These are phyloP conservation scores for Zaprionus kolodkinae DNA, from an alignment of 1,140 invertebrate genomes.

Conservation along the genomic window DNA sequence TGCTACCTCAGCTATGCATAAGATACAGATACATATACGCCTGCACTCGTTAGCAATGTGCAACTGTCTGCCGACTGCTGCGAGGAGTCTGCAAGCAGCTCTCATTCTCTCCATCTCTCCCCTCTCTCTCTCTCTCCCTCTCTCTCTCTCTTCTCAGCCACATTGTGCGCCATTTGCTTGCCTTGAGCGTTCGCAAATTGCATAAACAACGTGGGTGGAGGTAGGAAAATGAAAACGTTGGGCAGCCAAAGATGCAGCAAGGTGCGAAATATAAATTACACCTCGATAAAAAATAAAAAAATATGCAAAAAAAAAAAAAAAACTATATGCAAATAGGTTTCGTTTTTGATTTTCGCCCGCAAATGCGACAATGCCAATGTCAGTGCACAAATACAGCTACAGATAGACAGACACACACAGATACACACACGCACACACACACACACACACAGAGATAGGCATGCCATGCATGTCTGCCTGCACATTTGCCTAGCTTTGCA, in stretches of 20 bases:
- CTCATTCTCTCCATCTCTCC: background rate
- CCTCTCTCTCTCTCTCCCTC: background rate
- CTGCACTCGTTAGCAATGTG: slow-evolving; percentile 69
- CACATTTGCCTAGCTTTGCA: slow-evolving; percentile 15
- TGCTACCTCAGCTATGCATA: slow-evolving; percentile 50
- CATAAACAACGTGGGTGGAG: slow-evolving; percentile 61
- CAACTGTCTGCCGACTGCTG: background rate
- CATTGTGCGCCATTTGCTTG: slow-evolving; percentile 53
- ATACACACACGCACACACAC: background rate
- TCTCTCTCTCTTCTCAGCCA: slow-evolving; percentile 2
- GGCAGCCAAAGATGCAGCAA: slow-evolving; percentile 8
- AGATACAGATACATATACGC: slow-evolving; percentile 66
- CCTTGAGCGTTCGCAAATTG: slow-evolving; percentile 54
- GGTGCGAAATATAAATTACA: slow-evolving; percentile 75
- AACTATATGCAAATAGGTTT: slow-evolving; percentile 67
- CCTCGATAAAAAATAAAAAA: slow-evolving; percentile 38
- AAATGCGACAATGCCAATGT: slow-evolving; percentile 19
- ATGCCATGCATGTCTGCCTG: background rate
- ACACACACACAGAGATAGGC: slow-evolving; percentile 8
- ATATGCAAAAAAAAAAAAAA: too few species aligned
- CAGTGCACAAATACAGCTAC: slow-evolving; percentile 2
- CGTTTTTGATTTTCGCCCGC: slow-evolving; percentile 51
- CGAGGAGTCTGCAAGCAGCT: slow-evolving; percentile 8
- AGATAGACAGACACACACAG: slow-evolving; percentile 1
- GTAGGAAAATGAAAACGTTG: slow-evolving; percentile 56